Conservation (phyloP, 2,888 invertebrate genomes). For the Thymelicus sylvestris region DNA sequence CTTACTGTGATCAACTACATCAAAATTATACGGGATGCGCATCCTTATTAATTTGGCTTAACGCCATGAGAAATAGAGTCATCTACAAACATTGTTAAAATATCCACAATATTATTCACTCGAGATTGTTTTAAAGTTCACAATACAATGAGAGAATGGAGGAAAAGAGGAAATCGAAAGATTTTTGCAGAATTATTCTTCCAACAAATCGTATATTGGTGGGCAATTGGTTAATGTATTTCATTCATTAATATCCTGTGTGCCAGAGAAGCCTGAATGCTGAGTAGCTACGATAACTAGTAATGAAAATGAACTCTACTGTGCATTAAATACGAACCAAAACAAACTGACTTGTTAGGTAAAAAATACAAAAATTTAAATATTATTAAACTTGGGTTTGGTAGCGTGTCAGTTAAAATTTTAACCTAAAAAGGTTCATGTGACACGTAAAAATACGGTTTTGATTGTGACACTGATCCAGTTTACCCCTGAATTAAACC, state of each 20-base stretch:
- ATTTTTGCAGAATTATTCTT: not conserved
- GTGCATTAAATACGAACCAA: not conserved
- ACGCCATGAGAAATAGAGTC: too few species aligned
- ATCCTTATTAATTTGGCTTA: too few species aligned
- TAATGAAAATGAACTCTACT: not conserved
- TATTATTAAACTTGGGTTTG: not conserved
- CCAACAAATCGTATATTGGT: not conserved
- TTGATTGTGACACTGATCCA: not conserved
- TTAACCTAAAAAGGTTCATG: not conserved
- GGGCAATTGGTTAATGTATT: not conserved
- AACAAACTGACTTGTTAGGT: not conserved
- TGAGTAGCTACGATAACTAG: too few species aligned
- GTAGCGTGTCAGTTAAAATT: not conserved
- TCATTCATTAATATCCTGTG: not conserved
- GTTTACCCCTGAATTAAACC: not conserved
- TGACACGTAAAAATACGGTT: conserved; percentile 13
- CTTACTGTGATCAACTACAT: too few species aligned
- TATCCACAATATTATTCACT: too few species aligned
- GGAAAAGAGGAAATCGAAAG: too few species aligned
- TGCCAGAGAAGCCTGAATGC: too few species aligned
- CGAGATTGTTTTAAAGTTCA: too few species aligned
- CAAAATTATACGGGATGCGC: too few species aligned
- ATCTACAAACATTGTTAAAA: too few species aligned
- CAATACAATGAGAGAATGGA: too few species aligned
- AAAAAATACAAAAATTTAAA: not conserved